These are phyloP conservation scores for Brotula barbata DNA, from an alignment of 2,797 vertebrate genomes.

Conservation along the genomic window DNA sequence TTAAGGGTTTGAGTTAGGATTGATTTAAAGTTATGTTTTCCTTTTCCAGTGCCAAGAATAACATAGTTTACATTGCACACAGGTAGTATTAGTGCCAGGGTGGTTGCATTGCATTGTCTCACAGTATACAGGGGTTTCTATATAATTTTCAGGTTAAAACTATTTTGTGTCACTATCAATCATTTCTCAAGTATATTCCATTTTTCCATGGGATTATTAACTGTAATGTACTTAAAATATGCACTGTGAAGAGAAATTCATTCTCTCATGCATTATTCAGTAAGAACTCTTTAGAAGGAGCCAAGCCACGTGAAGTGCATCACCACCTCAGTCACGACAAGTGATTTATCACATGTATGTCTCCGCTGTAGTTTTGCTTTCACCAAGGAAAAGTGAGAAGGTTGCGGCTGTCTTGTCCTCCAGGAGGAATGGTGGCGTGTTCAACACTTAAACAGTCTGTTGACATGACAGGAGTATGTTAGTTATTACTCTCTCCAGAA, in stretches of 20 bases:
- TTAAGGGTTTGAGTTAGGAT: no score
- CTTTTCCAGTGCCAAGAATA: no score
- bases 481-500: slow-evolving; percentile 6
- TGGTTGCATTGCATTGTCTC: no score
- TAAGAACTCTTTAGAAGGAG: slow-evolving; percentile 18
- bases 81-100: no score
- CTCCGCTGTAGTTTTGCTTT: slow-evolving; percentile 31
- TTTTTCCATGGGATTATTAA: no score
- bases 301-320: slow-evolving; percentile 16
- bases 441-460: slow-evolving; percentile 38
- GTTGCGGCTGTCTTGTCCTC: slow-evolving; percentile 39
- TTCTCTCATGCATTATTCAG: slow-evolving; percentile 21
- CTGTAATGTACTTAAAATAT: no score
- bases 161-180: no score
- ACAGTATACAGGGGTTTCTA: no score
- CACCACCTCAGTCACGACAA: slow-evolving; percentile 39
- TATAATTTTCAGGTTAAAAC: no score
- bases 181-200: no score
- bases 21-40: no score
- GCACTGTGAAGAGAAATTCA: background rate
- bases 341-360: slow-evolving; percentile 43
- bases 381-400: slow-evolving; percentile 31
- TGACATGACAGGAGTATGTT: slow-evolving; percentile 40
- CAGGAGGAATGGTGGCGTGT: slow-evolving; percentile 36
- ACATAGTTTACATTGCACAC: no score